These are phyloP conservation scores for Bambusicola thoracicus DNA, from an alignment of 2,113 vertebrate species.

Conservation along the genomic window DNA sequence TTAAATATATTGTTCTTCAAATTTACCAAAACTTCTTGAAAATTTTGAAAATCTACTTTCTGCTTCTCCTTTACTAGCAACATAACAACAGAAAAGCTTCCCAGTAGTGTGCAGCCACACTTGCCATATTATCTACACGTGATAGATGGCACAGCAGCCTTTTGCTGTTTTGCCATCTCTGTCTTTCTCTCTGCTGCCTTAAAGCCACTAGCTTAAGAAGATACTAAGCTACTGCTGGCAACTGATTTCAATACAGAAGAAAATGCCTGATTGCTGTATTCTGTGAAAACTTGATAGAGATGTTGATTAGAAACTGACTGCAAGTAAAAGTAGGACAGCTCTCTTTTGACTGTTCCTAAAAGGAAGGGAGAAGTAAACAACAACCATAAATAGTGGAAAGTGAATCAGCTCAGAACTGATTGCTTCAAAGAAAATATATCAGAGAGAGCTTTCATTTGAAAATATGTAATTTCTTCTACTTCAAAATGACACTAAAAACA, in stretches of 20 bases:
- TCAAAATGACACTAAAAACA: neutral
- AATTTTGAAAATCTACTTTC: neutral
- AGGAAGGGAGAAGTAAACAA: neutral
- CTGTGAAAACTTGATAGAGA: neutral
- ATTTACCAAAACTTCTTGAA: too few relatives aligned
- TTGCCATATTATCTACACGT: neutral
- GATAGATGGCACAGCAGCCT: neutral
- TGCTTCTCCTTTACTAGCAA: neutral
- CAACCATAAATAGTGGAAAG: neutral
- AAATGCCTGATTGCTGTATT: neutral
- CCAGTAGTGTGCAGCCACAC: accelerated
- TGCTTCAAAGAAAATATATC: neutral
- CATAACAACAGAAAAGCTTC: neutral
- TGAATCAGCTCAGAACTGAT: neutral
- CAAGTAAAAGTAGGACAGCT: neutral
- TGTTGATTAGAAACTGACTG: neutral
- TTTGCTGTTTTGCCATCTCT: neutral
- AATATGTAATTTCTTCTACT: neutral
- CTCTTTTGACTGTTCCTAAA: neutral
- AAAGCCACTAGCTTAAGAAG: neutral
- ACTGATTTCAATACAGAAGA: neutral
- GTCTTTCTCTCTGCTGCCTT: neutral
- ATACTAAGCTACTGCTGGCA: neutral
- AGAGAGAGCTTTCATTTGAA: neutral
- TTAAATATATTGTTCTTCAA: neutral